Percentiles rank a stretch among this genome's conserved stretches.
Evolutionary conservation across 92 coral and sea anemone species (phyloP).

Genomic region (Paragorgia papillata): DNA sequence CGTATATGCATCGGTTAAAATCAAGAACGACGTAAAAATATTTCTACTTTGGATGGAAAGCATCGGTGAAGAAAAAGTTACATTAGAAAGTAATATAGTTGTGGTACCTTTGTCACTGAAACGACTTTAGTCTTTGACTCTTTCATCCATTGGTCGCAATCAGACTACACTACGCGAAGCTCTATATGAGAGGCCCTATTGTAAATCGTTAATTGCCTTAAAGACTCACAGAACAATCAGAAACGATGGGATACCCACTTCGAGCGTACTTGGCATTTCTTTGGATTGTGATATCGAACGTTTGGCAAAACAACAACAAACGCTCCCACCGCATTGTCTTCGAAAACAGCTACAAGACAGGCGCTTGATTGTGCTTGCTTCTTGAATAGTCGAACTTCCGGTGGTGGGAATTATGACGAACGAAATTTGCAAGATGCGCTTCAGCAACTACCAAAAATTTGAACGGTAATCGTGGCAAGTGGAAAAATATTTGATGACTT

Average conservation of each 20-base stretch:
- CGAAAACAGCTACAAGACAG: constrained; percentile 10
- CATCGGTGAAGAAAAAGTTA: neutral
- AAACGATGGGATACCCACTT: constrained; percentile 11
- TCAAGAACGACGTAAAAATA: neutral
- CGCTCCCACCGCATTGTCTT: constrained; percentile 31
- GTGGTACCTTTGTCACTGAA: constrained; percentile 20
- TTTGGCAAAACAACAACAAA: constrained; percentile 27
- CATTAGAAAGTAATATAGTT: neutral
- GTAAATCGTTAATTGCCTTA: constrained; percentile 22
- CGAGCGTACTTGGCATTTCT: constrained; percentile 10
- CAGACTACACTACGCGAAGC: neutral
- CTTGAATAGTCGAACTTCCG: constrained; percentile 38
- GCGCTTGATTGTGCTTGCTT: neutral
- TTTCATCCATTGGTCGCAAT: constrained; percentile 5
- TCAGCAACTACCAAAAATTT: constrained; percentile 27
- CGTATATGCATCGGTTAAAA: neutral
- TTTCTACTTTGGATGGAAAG: neutral
- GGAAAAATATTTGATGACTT: constrained; percentile 21
- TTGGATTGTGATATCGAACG: neutral
- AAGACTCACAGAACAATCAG: constrained; percentile 11
- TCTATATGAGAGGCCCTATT: constrained; percentile 12
- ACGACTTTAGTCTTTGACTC: neutral
- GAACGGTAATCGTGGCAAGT: neutral
- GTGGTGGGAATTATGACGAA: neutral
- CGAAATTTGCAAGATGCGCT: constrained; percentile 36